Base-by-base conservation (phyloP, 2,888 invertebrate genomes). In the Gymnocheta viridis region DNA sequence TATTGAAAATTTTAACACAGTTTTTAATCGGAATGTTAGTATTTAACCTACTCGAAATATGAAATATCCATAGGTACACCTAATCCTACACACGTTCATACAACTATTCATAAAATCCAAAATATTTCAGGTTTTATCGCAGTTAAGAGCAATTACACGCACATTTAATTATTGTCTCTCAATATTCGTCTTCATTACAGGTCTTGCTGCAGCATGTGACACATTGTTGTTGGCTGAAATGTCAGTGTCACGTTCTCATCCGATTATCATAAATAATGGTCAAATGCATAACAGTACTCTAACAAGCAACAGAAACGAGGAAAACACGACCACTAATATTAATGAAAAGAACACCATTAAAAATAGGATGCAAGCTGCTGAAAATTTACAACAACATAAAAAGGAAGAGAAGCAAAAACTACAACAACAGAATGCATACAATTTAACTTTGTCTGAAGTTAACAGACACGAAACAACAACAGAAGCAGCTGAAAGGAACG, bases 151-250 rank as follows among this genome's bases (percentile, higher is more conserved):
- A 76, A 74, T 78, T 64, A 74, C 44, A 74, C 58, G n/a, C n/a
- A 51, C 22, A 62, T 79, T 47, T 47, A 64, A 22, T 80, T 47
- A 79, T 54, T 10, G 29, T 64, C 17, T 56, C 27, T 72, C 82
- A n/a, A n/a, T n/a, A n/a, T n/a, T n/a, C n/a, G n/a, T n/a, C n/a
- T n/a, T n/a, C n/a, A 82, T 93, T 93, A 0, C 92, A 96, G 96
- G 96, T 87, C 92, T 96, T 62, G 93, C 94, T 12, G 93, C 94
- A 19, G 93, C 94, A 60, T 95, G 95, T 88, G 94, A 94, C 85
- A 95, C 95, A 4, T 92, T 94, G 78, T 89, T 95, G 38, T 93
- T 94, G 86, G 94, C 95, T 60, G 95, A 95, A 89, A 92, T 95
- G 88, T 94, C 94, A 88, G 92, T 95, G 12, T 93, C 93, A 88